Evolutionary conservation across 2,113 vertebrate genomes (phyloP).

Genomic region (Leptosomus discolor): DNA sequence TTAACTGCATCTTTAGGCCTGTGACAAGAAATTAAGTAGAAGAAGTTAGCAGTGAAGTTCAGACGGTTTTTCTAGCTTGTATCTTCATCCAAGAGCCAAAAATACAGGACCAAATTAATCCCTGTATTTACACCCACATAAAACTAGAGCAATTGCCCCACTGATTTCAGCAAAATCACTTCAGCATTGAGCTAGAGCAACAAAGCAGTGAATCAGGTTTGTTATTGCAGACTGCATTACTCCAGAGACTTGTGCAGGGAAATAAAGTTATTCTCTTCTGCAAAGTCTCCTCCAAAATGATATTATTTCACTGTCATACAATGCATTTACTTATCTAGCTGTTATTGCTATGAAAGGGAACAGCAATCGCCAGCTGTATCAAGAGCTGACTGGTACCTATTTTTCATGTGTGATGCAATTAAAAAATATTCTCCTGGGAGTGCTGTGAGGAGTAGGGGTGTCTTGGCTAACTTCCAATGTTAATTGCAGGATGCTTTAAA

Average conservation of each 20-base stretch:
- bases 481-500: conserved; percentile 62
- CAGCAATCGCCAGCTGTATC: not conserved
- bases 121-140: conserved; percentile 2
- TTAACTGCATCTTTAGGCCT: conserved; percentile 81
- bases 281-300: not conserved
- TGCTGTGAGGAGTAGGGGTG: not conserved
- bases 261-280: not conserved
- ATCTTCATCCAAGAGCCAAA: not conserved
- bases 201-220: not conserved
- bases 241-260: not conserved
- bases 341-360: not conserved
- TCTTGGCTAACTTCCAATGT: not conserved
- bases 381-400: not conserved
- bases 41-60: not conserved
- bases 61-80: not conserved
- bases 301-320: not conserved
- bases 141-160: not conserved
- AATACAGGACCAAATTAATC: not conserved
- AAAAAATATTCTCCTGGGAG: not conserved
- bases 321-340: not conserved
- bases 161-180: not conserved
- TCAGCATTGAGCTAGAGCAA: not conserved
- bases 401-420: not conserved
- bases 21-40: conserved; percentile 8
- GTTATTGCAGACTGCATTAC: not conserved